These are phyloP conservation scores for Cyprinodon diabolis DNA, from an alignment of 2,797 vertebrate genomes.

Conservation along the genomic window DNA sequence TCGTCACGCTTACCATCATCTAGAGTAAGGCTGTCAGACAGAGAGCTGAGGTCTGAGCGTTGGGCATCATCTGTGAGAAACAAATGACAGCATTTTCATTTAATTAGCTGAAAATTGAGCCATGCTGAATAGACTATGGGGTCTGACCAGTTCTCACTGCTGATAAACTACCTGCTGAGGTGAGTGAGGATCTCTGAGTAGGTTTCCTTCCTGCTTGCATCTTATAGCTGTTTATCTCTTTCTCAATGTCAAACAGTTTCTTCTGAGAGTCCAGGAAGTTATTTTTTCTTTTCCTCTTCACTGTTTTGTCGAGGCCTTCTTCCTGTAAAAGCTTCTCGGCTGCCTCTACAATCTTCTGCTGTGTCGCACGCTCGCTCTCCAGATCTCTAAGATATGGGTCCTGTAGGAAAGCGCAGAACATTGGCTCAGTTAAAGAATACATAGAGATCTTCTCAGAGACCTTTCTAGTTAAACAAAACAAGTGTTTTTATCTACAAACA, in stretches of 20 bases:
- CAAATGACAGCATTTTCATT: not conserved
- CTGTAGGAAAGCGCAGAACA: slow-evolving; percentile 57
- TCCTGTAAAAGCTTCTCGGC: slow-evolving; percentile 89
- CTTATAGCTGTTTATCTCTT: slow-evolving; percentile 89
- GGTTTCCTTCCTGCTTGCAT: slow-evolving; percentile 88
- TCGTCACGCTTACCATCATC: slow-evolving; percentile 88
- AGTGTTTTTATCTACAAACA: slow-evolving; percentile 1
- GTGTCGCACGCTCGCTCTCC: slow-evolving; percentile 92
- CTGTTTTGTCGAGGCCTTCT: slow-evolving; percentile 89
- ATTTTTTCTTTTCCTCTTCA: slow-evolving; percentile 92
- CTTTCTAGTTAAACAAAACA: slow-evolving; percentile 7
- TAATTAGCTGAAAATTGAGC: not conserved
- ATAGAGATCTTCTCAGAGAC: slow-evolving; percentile 4
- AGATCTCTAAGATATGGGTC: slow-evolving; percentile 91
- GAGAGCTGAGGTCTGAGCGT: slow-evolving; percentile 90
- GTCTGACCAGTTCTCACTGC: not conserved
- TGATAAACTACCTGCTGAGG: slow-evolving; percentile 82
- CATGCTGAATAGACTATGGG: not conserved
- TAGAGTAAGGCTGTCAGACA: slow-evolving; percentile 90
- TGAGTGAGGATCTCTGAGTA: slow-evolving; percentile 86
- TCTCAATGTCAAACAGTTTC: slow-evolving; percentile 91
- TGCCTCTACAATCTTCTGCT: slow-evolving; percentile 95
- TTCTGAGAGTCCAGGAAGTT: slow-evolving; percentile 87
- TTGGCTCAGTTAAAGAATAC: slow-evolving; percentile 15
- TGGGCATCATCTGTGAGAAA: slow-evolving; percentile 87